Base-by-base conservation (phyloP, 2,113 vertebrate species). In the Physeter macrocephalus region DNA sequence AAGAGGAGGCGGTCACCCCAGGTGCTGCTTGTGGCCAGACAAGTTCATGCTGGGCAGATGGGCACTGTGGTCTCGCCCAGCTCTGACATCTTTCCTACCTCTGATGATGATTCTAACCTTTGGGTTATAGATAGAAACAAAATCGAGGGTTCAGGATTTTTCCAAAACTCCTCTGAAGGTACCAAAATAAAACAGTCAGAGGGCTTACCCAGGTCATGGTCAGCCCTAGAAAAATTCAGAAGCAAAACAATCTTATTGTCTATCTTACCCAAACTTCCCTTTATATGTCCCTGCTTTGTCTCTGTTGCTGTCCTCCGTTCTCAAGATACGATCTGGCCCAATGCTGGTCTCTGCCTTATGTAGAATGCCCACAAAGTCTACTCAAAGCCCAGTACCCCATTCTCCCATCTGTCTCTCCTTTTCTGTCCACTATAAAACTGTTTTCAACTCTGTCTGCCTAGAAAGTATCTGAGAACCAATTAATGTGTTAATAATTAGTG, bases 21-120 rank as follows among this genome's bases (percentile, higher is more conserved):
- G 15, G 0, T 23, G 4, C 54, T 29, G 62, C 10, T 82, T 27
- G 34, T 4, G 20, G 27, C 21, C 3, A 34, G n/a, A 12, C 1
- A 39, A 29, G 11, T 36, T 66, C 8, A 54, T 8, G 61, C 23
- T 43, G 1, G 7, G 1, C 6, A 31, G 66, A 17, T 59, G 17
- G 21, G 6, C 8, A 5, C 8, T 6, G 29, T 0, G 1, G 4
- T 20, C 31, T 21, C 7, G 1, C 27, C 82, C 14, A 34, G 5
- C 1, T 41, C n/a, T 94, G 67, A 23, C 18, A 8, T n/a, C 9
- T 59, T 52, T 1, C 27, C 21, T 61, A 59, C 7, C 25, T n/a
- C 4, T 43, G 29, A 36, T 3, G 7, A 3, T 27, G 36, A 69
- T 25, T 31, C 10, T 15, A 75, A 36, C 4, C 2, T 46, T 41